A percentile compares a stretch with the other conserved stretches of the same genome.
phyloP scores from a whole-genome alignment of 2,113 vertebrate genomes.

The Cynopterus brachyotis region DNA sequence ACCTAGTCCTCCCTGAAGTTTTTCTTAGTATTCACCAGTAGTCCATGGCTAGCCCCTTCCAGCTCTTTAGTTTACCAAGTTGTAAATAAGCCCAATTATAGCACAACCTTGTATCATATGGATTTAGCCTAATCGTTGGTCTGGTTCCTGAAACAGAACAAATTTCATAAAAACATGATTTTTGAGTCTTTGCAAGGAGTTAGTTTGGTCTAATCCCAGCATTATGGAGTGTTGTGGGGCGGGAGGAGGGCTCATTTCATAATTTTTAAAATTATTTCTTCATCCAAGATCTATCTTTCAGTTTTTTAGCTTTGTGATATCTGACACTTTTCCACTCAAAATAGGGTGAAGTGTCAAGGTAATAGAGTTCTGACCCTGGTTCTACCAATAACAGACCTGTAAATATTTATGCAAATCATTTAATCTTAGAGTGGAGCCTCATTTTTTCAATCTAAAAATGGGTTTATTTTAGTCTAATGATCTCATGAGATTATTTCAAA shows the following conservation, averaged over 20 bases:
- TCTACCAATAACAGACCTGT: background rate
- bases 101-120: background rate
- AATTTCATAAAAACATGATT: background rate
- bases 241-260: background rate
- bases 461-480: background rate
- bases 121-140: background rate
- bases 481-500: background rate
- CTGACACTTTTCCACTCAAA: background rate
- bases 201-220: background rate
- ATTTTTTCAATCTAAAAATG: background rate
- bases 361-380: background rate
- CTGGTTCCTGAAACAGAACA: background rate
- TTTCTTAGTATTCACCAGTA: background rate
- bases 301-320: slow-evolving; percentile 8
- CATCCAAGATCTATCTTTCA: background rate
- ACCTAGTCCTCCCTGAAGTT: background rate
- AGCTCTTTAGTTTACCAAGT: background rate
- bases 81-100: background rate
- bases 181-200: background rate
- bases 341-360: background rate
- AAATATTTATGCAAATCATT: background rate
- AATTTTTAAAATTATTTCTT: slow-evolving; percentile 49
- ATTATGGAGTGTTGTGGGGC: background rate
- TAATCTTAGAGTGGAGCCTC: background rate
- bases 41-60: background rate